Conservation (phyloP, 92 coral and sea anemone species). For the Siderastrea siderea region DNA sequence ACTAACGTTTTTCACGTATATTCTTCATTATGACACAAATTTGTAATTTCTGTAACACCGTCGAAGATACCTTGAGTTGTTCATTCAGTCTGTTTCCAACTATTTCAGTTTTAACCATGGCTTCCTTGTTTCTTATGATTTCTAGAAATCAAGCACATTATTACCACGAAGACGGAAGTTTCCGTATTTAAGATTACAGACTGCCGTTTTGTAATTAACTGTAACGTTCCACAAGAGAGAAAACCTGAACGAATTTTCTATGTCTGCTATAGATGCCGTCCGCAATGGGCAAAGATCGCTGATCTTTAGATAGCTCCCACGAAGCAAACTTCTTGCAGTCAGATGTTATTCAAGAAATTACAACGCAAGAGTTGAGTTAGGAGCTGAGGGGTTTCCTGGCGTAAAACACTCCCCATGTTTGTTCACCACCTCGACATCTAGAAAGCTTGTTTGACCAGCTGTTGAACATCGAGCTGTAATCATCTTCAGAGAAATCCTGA, state of each 20-base stretch:
- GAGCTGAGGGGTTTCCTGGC: constrained; percentile 73
- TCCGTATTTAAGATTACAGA: too few species aligned
- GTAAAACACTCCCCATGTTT: constrained; percentile 94
- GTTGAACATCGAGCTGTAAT: constrained; percentile 73
- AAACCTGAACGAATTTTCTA: background rate
- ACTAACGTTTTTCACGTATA: too few species aligned
- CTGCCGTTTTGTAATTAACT: too few species aligned
- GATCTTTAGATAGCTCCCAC: background rate
- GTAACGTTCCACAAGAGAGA: background rate
- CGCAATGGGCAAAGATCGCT: background rate
- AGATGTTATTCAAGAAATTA: background rate
- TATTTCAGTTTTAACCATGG: too few species aligned
- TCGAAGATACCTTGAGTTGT: too few species aligned
- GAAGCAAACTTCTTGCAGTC: background rate
- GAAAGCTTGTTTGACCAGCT: constrained; percentile 92
- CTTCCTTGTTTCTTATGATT: too few species aligned
- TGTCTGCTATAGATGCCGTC: background rate
- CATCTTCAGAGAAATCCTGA: constrained; percentile 89
- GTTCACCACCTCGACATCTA: constrained; percentile 91
- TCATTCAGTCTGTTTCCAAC: too few species aligned
- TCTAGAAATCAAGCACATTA: too few species aligned
- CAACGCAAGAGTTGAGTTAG: background rate
- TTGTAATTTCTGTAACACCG: too few species aligned
- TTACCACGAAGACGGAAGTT: too few species aligned
- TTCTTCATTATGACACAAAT: too few species aligned